Percentiles rank a stretch among this genome's conserved stretches.
These are phyloP conservation scores for Melanargia galathea DNA, from an alignment of 2,888 invertebrate genomes.

Conservation along the genomic window DNA sequence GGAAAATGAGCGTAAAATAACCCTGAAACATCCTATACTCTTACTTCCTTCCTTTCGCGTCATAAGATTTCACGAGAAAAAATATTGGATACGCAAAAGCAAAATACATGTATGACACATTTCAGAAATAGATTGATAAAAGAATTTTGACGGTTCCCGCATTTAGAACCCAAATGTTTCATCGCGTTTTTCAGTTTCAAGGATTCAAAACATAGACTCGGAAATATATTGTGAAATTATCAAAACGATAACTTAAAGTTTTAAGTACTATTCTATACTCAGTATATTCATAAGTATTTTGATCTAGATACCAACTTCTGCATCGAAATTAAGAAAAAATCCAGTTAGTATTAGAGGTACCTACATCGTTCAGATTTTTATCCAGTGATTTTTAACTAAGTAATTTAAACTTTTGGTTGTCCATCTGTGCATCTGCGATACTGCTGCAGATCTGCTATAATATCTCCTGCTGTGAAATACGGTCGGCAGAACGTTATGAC, in stretches of 20 bases:
- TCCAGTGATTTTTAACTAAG: too few relatives aligned
- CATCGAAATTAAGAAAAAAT: too few relatives aligned
- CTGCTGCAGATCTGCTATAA: too few relatives aligned
- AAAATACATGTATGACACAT: constrained; percentile 6
- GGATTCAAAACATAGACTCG: not conserved
- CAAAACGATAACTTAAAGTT: not conserved
- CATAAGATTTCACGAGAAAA: not conserved
- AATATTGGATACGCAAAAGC: not conserved
- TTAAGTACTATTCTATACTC: not conserved
- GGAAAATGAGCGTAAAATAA: not conserved
- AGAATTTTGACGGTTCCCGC: constrained; percentile 6
- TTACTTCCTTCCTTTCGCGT: not conserved
- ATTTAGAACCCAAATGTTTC: too few relatives aligned
- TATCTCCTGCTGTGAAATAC: too few relatives aligned
- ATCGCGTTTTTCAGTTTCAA: not conserved
- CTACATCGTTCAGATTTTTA: too few relatives aligned
- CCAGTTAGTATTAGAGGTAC: too few relatives aligned
- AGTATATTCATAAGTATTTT: not conserved
- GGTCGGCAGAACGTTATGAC: too few relatives aligned
- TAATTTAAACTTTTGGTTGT: too few relatives aligned
- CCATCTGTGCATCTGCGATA: too few relatives aligned
- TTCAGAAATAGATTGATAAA: constrained; percentile 13
- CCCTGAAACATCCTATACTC: not conserved
- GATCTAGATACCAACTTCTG: not conserved
- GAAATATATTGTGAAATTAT: not conserved